Conservation (phyloP, 2,113 vertebrate species). For the Cheilinus undulatus region DNA sequence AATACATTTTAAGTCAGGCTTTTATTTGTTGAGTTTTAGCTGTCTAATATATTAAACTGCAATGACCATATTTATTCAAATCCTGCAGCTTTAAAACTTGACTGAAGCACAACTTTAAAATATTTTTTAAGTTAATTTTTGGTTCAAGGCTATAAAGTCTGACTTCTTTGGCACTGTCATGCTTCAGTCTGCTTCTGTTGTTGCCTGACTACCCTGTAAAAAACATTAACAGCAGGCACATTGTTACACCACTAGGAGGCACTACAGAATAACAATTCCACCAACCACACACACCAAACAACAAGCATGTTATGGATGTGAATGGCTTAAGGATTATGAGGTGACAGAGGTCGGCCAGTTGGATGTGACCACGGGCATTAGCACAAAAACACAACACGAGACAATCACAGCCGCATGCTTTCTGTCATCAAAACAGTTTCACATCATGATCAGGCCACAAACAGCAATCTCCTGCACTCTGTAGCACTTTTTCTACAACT, state of each 20-base stretch:
- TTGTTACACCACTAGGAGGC: slow-evolving; percentile 69
- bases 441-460: slow-evolving; percentile 65
- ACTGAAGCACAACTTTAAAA: no score
- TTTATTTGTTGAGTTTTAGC: no score
- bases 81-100: background rate
- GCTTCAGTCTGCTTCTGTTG: slow-evolving; percentile 10
- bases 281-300: slow-evolving; percentile 29
- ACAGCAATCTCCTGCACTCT: slow-evolving; percentile 73
- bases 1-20: no score
- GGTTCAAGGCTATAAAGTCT: background rate
- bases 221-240: slow-evolving; percentile 32
- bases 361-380: slow-evolving; percentile 75
- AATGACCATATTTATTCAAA: no score
- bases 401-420: slow-evolving; percentile 83
- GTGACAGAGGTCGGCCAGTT: slow-evolving; percentile 75
- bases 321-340: slow-evolving; percentile 44
- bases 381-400: slow-evolving; percentile 57
- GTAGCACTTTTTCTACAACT: slow-evolving; percentile 76
- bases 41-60: no score
- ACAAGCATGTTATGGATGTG: slow-evolving; percentile 36
- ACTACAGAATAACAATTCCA: slow-evolving; percentile 36
- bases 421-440: slow-evolving; percentile 53
- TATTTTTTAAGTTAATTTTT: background rate
- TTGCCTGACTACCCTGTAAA: slow-evolving; percentile 27
- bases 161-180: slow-evolving; percentile 3